These are phyloP conservation scores for Zosterops borbonicus DNA, from an alignment of 2,113 vertebrate species.

Conservation along the genomic window DNA sequence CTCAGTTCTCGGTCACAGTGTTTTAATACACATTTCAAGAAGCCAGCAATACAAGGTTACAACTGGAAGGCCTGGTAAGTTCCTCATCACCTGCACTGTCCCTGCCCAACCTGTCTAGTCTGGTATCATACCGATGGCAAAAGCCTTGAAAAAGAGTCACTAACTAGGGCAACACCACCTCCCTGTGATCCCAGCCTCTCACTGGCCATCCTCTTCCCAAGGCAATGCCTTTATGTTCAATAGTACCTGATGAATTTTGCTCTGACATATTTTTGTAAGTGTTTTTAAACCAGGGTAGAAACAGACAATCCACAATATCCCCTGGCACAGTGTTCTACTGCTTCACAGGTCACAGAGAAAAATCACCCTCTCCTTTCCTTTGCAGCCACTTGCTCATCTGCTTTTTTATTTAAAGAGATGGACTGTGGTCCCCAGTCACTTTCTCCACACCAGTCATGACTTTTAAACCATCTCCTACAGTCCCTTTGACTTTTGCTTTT, in stretches of 20 bases:
- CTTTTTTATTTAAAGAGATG: neutral
- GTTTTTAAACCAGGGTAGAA: neutral
- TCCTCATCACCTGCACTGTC: neutral
- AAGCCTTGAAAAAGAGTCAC: neutral
- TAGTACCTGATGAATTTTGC: neutral
- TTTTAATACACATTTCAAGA: neutral
- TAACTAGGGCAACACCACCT: neutral
- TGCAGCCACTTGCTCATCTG: neutral
- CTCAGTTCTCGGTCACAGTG: fast-evolving
- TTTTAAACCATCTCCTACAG: neutral
- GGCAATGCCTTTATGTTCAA: neutral
- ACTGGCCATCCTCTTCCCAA: neutral
- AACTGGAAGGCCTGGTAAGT: neutral
- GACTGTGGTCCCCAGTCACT: neutral
- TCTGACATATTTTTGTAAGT: neutral
- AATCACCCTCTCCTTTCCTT: neutral
- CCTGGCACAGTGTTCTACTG: neutral
- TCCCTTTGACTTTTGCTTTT: neutral
- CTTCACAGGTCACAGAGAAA: neutral
- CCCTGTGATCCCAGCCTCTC: neutral
- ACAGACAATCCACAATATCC: neutral
- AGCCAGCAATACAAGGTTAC: neutral
- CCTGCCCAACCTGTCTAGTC: neutral
- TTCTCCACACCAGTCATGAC: neutral
- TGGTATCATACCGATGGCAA: neutral